A percentile compares a stretch with the other conserved stretches of the same genome.
phyloP scores from a whole-genome alignment of 2,797 vertebrate species.

The Streptopelia turtur region DNA sequence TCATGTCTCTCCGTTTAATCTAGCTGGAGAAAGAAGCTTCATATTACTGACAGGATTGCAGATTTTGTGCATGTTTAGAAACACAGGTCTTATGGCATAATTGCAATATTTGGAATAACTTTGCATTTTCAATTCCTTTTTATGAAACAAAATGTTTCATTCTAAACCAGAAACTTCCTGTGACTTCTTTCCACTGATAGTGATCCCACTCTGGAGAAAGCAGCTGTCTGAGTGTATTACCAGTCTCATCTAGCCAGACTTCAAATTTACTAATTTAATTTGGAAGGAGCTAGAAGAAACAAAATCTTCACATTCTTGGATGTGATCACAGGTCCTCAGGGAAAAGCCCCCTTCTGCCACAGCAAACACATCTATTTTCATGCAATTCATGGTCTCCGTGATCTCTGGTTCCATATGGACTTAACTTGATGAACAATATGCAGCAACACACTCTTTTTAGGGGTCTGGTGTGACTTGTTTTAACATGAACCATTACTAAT shows the following conservation, averaged over 20 bases:
- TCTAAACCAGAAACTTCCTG: not conserved
- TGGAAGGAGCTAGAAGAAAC: not conserved
- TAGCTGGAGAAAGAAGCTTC: not conserved
- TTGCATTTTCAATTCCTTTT: not conserved
- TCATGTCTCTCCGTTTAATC: not conserved
- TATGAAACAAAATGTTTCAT: not conserved
- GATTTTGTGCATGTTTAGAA: not conserved
- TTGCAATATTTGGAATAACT: constrained; percentile 8
- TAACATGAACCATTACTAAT: not conserved
- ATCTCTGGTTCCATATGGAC: not conserved
- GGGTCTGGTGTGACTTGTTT: not conserved
- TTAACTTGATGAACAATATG: not conserved
- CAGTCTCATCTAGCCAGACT: not conserved
- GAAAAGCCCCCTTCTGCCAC: not conserved
- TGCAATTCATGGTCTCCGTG: not conserved
- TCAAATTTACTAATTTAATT: not conserved
- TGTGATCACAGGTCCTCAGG: not conserved
- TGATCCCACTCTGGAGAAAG: not conserved
- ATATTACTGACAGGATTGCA: not conserved
- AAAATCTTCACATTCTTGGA: not conserved
- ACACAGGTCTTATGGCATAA: not conserved
- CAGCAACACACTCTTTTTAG: not conserved
- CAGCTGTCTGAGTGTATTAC: not conserved
- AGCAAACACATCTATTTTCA: not conserved
- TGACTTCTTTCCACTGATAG: not conserved